phyloP scores from a whole-genome alignment of 2,888 invertebrate species.

The Campopleginae sp. region DNA sequence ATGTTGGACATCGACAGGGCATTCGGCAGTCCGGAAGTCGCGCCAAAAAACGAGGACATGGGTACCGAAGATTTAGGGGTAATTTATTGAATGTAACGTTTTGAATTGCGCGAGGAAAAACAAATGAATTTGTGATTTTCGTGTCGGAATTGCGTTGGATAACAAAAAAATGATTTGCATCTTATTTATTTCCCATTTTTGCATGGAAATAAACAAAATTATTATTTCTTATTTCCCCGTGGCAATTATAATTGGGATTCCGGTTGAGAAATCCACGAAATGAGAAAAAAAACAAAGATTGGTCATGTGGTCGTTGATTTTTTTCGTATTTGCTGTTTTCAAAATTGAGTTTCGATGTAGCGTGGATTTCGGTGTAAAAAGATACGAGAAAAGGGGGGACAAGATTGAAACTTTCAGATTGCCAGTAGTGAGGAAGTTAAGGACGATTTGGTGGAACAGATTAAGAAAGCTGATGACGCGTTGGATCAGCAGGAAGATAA shows the following conservation, averaged over 20 bases:
- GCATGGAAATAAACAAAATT: not conserved
- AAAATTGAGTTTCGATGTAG: constrained; percentile 6
- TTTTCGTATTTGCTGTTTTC: not conserved
- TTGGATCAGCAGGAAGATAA: constrained; percentile 64
- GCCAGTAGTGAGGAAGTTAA: constrained; percentile 68
- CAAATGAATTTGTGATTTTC: not conserved
- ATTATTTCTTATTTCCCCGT: not conserved
- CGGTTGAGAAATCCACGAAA: not conserved
- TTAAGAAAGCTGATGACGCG: constrained; percentile 75
- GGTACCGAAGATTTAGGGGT: constrained; percentile 68
- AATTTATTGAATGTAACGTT: constrained; percentile 54
- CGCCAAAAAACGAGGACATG: constrained; percentile 66
- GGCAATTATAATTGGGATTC: not conserved
- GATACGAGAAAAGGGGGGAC: constrained; percentile 55
- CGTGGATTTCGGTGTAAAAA: constrained; percentile 18
- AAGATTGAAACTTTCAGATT: constrained; percentile 70
- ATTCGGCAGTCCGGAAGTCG: constrained; percentile 78
- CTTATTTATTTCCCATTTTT: constrained; percentile 10
- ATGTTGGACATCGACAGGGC: constrained; percentile 83
- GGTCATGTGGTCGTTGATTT: not conserved
- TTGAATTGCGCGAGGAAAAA: not conserved
- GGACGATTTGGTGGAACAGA: constrained; percentile 76
- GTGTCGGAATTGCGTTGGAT: not conserved
- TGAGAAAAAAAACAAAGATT: not conserved
- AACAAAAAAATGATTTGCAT: not conserved